Evolutionary conservation across 2,888 invertebrate genomes (phyloP).

Genomic region (Poecilus cupreus): DNA sequence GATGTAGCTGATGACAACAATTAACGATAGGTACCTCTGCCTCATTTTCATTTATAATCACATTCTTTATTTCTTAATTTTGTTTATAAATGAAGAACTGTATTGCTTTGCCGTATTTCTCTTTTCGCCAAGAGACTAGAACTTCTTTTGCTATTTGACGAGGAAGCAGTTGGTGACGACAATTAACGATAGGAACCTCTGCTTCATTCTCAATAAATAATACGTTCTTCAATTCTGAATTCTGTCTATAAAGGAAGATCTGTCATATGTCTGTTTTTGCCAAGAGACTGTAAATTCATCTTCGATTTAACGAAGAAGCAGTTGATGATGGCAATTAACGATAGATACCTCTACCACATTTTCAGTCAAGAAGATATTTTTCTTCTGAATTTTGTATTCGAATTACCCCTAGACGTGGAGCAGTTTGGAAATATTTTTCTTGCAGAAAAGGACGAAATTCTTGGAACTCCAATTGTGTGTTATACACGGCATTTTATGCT

Average conservation of each 20-base stretch:
- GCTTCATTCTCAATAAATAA: constrained; percentile 47
- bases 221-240: too few species aligned
- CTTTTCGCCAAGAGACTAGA: constrained; percentile 35
- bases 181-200: constrained; percentile 9
- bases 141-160: neutral
- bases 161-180: constrained; percentile 2
- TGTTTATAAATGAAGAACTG: constrained; percentile 69
- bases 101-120: constrained; percentile 67
- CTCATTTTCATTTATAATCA: constrained; percentile 55
- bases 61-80: too few species aligned
- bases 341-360: constrained; percentile 50
- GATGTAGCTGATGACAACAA: constrained; percentile 23
- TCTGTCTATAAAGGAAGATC: constrained; percentile 68
- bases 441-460: too few species aligned
- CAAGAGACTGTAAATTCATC: constrained; percentile 23
- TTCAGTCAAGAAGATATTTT: neutral
- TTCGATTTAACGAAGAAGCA: neutral
- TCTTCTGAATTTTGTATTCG: too few species aligned
- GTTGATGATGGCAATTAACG: constrained; percentile 9
- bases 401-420: too few species aligned
- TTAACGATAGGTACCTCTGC: constrained; percentile 31
- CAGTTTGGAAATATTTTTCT: too few species aligned
- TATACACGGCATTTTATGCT: too few species aligned
- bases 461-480: too few species aligned
- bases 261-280: constrained; percentile 60